These are phyloP conservation scores for Drosophila lacicola DNA, from an alignment of 2,888 invertebrate species.

Conservation along the genomic window DNA sequence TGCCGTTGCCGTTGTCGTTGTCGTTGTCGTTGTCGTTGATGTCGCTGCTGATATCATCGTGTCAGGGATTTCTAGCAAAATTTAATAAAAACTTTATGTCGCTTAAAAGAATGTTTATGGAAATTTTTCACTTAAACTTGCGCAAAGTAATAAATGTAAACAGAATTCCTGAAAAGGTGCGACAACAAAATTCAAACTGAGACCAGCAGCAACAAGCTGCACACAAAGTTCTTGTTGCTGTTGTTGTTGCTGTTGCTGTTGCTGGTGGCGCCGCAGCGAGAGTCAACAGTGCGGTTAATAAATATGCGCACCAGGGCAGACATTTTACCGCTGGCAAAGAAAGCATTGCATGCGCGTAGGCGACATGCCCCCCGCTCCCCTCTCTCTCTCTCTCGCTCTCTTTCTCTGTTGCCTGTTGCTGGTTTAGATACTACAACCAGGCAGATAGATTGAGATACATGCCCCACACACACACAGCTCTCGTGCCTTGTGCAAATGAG, in stretches of 20 bases:
- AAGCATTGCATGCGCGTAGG: constrained; percentile 67
- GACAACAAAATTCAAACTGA: constrained; percentile 77
- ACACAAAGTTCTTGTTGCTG: constrained; percentile 31
- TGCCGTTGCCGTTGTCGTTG: constrained; percentile 42
- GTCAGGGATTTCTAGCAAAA: constrained; percentile 80
- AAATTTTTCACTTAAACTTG: constrained; percentile 84
- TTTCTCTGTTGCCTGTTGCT: constrained; percentile 50
- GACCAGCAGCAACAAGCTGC: constrained; percentile 54
- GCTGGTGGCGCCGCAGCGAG: constrained; percentile 51
- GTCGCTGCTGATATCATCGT: constrained; percentile 75
- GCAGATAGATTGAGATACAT: constrained; percentile 60
- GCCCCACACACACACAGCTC: constrained; percentile 33
- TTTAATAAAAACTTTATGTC: constrained; percentile 84
- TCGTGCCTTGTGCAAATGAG: constrained; percentile 68
- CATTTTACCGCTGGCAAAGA: constrained; percentile 57
- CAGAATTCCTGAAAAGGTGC: constrained; percentile 82
- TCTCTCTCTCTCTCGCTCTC: not conserved
- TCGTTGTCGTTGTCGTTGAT: constrained; percentile 38
- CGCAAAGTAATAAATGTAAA: constrained; percentile 84
- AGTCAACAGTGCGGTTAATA: constrained; percentile 78
- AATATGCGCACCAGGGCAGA: constrained; percentile 71
- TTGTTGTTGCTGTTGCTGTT: constrained; percentile 17
- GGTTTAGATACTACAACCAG: constrained; percentile 42
- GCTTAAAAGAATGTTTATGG: constrained; percentile 84
- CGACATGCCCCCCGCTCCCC: constrained; percentile 1